Percentiles rank a stretch among this genome's conserved stretches.
phyloP scores from a whole-genome alignment of 2,797 vertebrate genomes.

The Pipistrellus pygmaeus region DNA sequence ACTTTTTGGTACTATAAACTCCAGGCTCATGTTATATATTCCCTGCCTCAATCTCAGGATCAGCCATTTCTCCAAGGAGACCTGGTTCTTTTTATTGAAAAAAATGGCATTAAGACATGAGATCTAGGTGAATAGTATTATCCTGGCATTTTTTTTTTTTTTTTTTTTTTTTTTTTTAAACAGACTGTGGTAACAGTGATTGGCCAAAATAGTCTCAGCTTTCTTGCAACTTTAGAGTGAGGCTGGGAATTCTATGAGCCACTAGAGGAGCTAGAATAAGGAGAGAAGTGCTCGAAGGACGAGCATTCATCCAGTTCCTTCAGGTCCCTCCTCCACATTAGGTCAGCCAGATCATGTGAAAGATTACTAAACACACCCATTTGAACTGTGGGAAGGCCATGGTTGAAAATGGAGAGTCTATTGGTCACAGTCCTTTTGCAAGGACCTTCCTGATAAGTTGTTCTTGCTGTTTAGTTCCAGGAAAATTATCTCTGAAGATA shows the following conservation, averaged over 20 bases:
- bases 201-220: neutral
- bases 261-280: neutral
- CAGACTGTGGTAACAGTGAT: neutral
- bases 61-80: neutral
- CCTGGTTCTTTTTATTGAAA: neutral
- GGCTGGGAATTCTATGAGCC: neutral
- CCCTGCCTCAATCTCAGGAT: neutral
- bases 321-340: neutral
- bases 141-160: slow-evolving; percentile 29
- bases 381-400: neutral
- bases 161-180: neutral
- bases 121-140: slow-evolving; percentile 16
- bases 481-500: slow-evolving; percentile 68
- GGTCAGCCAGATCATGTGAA: neutral
- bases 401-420: slow-evolving; percentile 11
- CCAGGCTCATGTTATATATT: neutral
- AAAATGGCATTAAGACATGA: slow-evolving; percentile 10
- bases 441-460: slow-evolving; percentile 55
- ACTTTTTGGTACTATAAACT: neutral
- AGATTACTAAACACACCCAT: neutral
- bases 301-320: neutral
- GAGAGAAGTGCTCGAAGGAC: neutral
- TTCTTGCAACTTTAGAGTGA: slow-evolving; percentile 41
- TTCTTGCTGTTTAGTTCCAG: slow-evolving; percentile 48
- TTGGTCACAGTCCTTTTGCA: neutral